Evolutionary conservation across 2,797 vertebrate species (phyloP), one percentile per base, ranked within the genome.

Genomic region (Aldrovandia affinis): DNA sequence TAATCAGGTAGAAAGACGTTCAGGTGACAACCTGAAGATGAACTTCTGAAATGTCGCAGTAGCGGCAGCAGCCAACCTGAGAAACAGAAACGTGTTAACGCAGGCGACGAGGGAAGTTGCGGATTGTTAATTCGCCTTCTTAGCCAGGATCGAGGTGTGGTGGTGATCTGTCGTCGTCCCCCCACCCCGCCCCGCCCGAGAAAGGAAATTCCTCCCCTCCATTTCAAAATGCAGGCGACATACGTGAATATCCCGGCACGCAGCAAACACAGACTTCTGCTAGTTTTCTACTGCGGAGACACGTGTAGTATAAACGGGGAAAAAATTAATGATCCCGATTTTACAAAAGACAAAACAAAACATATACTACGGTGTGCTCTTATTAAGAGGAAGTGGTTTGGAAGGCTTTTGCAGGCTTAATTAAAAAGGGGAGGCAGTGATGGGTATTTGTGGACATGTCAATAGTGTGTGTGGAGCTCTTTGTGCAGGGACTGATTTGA

Each of bases 1-100:
- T 96, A 96, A 94, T 93, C 94, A 96, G 94, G 94, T 96, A 96
- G 91, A 91, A 94, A 92, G 93, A 92, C 92, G 93, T 92, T 92
- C 89, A 95, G 94, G 93, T 95, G 95, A 93, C 95, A 96, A 94
- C 94, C 95, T 92, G 75, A 52, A 91, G 50, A 79, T 22, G 47
- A 78, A 78, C 77, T 54, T 78, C 77, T 18, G 25, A 78, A 33
- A 50, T 28, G 50, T 36, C 52, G 39, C 54, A 8, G 54, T 30
- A 9, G 30, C 30, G 15, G 18, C 33, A 14, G 55, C 42, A n/a
- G 57, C 44, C 12, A 83, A 42, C 52, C 70, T 47, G 82, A 63
- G 75, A 63, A 33, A 78, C n/a, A 28, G 18, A 44, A 78, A 83
- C 10, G 55, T 78, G 75, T 83, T 78, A 83, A 83, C 8, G n/a